A percentile compares a stretch with the other conserved stretches of the same genome.
phyloP scores from a whole-genome alignment of 2,888 invertebrate species.

The Pristionchus fissidentatus region DNA sequence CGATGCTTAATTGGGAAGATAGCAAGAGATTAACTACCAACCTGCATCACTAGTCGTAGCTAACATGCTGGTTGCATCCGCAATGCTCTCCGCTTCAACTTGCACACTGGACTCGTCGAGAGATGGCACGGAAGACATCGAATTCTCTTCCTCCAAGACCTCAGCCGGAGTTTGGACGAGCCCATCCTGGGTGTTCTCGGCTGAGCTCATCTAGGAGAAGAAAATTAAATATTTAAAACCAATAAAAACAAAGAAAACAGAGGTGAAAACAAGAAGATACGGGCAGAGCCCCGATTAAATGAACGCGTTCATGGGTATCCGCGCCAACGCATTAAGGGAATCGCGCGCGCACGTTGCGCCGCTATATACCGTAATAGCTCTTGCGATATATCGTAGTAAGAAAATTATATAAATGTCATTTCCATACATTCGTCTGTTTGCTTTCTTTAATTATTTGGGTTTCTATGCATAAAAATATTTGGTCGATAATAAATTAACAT shows the following conservation, averaged over 20 bases:
- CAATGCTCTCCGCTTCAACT: neutral
- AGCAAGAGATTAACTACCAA: neutral
- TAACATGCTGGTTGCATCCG: neutral
- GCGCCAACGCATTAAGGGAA: too few relatives aligned
- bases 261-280: neutral
- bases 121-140: slow-evolving; percentile 40
- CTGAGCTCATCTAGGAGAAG: slow-evolving; percentile 12
- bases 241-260: neutral
- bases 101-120: slow-evolving; percentile 1
- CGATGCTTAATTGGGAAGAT: neutral
- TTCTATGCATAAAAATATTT: too few relatives aligned
- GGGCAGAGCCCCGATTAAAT: too few relatives aligned
- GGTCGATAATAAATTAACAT: too few relatives aligned
- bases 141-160: slow-evolving; percentile 26
- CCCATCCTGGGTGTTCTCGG: slow-evolving; percentile 13
- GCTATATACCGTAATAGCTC: too few relatives aligned
- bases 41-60: neutral
- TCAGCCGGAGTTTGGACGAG: neutral
- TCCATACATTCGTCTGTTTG: too few relatives aligned
- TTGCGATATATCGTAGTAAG: too few relatives aligned
- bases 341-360: too few relatives aligned
- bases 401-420: too few relatives aligned
- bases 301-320: too few relatives aligned
- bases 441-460: too few relatives aligned
- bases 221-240: neutral